These are phyloP conservation scores for Zaprionus capensis DNA, from an alignment of 1,140 invertebrate species.

Conservation along the genomic window DNA sequence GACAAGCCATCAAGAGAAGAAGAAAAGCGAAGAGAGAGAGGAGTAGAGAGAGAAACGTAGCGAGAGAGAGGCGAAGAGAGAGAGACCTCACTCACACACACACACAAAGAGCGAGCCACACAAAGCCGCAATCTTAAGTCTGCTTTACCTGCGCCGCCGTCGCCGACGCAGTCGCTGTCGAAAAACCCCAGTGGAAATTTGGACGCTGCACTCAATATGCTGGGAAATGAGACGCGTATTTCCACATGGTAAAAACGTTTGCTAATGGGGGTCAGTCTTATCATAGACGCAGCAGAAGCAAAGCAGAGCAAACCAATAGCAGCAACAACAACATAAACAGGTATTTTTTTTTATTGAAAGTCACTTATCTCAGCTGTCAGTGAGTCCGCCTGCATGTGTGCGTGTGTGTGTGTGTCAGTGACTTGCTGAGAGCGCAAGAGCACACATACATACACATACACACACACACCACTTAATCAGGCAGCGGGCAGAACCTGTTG, in stretches of 20 bases:
- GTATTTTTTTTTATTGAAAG: conserved; percentile 70
- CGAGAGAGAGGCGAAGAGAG: background rate
- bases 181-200: conserved; percentile 73
- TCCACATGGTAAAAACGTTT: conserved; percentile 45
- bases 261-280: conserved; percentile 75
- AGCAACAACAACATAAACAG: conserved; percentile 59
- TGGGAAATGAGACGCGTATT: conserved; percentile 30
- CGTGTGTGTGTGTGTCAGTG: conserved; percentile 16
- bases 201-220: conserved; percentile 39
- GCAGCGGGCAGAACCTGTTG: conserved; percentile 71
- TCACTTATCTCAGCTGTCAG: conserved; percentile 73
- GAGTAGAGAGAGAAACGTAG: background rate
- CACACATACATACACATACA: conserved; percentile 12
- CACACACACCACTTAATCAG: conserved; percentile 37
- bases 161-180: conserved; percentile 26
- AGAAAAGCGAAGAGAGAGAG: background rate
- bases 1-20: conserved; percentile 20
- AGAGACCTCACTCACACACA: conserved; percentile 2
- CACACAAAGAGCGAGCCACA: conserved; percentile 11
- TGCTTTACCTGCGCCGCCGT: conserved; percentile 51
- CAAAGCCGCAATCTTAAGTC: conserved; percentile 54
- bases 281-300: conserved; percentile 45
- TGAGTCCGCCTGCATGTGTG: conserved; percentile 33
- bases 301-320: conserved; percentile 49
- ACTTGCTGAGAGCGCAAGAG: conserved; percentile 35